Conservation (phyloP, 2,888 invertebrate species). For the Laspeyria flexula region DNA sequence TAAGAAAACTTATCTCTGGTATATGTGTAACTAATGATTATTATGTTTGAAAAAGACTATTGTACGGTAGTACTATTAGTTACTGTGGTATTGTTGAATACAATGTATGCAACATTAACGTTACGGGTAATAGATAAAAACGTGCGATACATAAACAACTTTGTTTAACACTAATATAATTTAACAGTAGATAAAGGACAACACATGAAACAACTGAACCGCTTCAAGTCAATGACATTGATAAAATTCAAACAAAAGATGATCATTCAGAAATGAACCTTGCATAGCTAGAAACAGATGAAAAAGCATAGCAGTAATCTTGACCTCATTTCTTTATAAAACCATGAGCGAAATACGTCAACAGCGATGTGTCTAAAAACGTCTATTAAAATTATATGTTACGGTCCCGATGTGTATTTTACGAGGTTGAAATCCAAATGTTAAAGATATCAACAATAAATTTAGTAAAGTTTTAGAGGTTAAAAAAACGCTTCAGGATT, state of each 20-base stretch:
- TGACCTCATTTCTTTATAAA: slow-evolving; percentile 74
- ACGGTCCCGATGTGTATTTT: slow-evolving; percentile 27
- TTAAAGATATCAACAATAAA: slow-evolving; percentile 7
- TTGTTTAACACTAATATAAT: slow-evolving; percentile 13
- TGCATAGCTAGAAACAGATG: slow-evolving; percentile 50
- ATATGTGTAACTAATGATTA: slow-evolving; percentile 3
- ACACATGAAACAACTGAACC: slow-evolving; percentile 29
- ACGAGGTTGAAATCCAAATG: slow-evolving; percentile 18
- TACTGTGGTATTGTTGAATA: neutral
- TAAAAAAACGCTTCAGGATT: neutral
- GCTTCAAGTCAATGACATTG: slow-evolving; percentile 37
- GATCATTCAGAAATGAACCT: slow-evolving; percentile 20
- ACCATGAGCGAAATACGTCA: slow-evolving; percentile 51
- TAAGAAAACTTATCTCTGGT: slow-evolving; percentile 1
- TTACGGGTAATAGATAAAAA: no score
- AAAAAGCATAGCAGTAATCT: slow-evolving; percentile 59
- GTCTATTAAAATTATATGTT: slow-evolving; percentile 40
- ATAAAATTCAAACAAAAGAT: slow-evolving; percentile 31
- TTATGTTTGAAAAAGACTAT: no score
- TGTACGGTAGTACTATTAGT: no score
- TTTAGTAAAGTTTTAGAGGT: neutral
- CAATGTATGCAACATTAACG: no score
- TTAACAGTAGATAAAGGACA: slow-evolving; percentile 27
- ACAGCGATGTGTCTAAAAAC: slow-evolving; percentile 29
- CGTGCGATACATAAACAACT: no score